Percentiles rank a stretch among this genome's conserved stretches.
Evolutionary conservation across 2,797 vertebrate species (phyloP).

Genomic region (Erethizon dorsatum): DNA sequence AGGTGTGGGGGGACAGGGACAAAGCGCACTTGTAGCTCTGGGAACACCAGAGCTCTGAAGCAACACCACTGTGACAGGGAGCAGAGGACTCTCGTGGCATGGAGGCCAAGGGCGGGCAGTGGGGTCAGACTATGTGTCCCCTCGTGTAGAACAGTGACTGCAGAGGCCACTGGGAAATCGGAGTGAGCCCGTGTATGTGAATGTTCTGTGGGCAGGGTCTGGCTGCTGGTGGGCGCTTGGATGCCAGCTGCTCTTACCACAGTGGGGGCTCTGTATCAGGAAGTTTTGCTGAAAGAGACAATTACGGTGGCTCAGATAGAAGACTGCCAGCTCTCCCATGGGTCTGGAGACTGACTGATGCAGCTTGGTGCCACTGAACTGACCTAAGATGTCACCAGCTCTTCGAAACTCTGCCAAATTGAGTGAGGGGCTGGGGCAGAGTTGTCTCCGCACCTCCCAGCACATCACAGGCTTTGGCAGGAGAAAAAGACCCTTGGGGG

Average conservation of each 20-base stretch:
- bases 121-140: rapidly evolving
- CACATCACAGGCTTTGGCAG: neutral
- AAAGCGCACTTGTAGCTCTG: too few relatives aligned
- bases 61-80: rapidly evolving
- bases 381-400: neutral
- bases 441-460: neutral
- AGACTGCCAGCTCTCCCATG: neutral
- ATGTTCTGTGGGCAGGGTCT: neutral
- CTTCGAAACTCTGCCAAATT: neutral
- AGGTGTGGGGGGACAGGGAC: neutral
- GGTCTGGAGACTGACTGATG: neutral
- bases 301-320: neutral
- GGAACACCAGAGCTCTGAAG: neutral
- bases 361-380: neutral
- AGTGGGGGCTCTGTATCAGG: neutral
- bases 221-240: neutral
- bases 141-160: neutral
- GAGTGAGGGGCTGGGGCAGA: neutral
- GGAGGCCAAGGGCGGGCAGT: rapidly evolving
- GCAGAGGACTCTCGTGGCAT: rapidly evolving
- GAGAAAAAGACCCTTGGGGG: neutral
- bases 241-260: neutral
- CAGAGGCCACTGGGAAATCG: neutral
- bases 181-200: rapidly evolving
- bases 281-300: neutral